phyloP scores from a whole-genome alignment of 2,113 vertebrate genomes.

The Ellobius talpinus region DNA sequence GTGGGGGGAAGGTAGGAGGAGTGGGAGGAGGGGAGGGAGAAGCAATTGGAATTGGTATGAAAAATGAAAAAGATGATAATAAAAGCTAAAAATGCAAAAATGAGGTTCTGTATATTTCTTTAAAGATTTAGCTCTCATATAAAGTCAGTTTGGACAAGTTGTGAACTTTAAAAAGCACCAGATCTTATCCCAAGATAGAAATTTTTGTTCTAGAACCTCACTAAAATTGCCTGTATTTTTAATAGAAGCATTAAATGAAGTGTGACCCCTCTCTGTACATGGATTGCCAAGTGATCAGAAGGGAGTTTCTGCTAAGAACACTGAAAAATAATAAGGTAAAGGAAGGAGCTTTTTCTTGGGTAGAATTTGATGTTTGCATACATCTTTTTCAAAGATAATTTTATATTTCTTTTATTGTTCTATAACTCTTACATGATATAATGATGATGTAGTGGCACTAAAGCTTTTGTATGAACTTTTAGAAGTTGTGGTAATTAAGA shows the following conservation, averaged over 20 bases:
- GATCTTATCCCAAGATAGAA: neutral
- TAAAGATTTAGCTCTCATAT: neutral
- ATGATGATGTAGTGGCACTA: neutral
- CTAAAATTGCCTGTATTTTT: neutral
- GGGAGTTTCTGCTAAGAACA: neutral
- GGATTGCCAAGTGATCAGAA: neutral
- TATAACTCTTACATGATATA: neutral
- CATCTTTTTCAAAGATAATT: neutral
- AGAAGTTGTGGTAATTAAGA: neutral
- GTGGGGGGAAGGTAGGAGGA: no score
- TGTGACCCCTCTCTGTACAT: neutral
- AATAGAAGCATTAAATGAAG: neutral
- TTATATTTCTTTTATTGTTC: neutral
- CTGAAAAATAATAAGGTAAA: neutral
- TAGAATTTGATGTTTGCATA: neutral
- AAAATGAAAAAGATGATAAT: neutral
- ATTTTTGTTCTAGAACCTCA: constrained; percentile 7
- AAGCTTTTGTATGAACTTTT: neutral
- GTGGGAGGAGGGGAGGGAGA: fast-evolving
- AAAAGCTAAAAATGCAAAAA: neutral
- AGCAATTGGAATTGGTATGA: no score
- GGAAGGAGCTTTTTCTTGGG: neutral
- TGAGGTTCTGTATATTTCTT: neutral
- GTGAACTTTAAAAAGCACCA: neutral
- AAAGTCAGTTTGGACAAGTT: constrained; percentile 6